Base-by-base conservation (phyloP, 2,113 vertebrate genomes). In the Columba janthina region DNA sequence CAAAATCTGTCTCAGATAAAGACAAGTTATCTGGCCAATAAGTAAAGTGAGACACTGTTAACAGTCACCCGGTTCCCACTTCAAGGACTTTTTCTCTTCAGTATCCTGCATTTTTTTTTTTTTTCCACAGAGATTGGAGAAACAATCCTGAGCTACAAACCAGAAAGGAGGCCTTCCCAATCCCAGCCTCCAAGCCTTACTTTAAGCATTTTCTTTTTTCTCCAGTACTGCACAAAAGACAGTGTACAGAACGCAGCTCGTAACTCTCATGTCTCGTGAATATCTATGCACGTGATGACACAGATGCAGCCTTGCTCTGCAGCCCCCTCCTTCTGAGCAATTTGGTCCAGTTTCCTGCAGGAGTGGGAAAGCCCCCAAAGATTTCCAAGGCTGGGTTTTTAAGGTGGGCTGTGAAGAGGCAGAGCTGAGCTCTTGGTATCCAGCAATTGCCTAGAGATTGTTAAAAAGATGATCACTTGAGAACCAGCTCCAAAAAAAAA, bases 201-300 rank as follows among this genome's bases (percentile, higher is more conserved):
- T 69, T 81, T 29, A 76, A 53, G 19, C 4, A 66, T 61, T 44
- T 82, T 61, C 51, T 54, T 73, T 56, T 74, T 91, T 64, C 56
- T 40, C 18, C 50, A 46, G 29, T 32, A 87, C 10, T 21, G 8
- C 34, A 14, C 46, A 56, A 36, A 81, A 86, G 5, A 53, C n/a
- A 15, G 10, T 53, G 29, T 44, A 21, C 19, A 73, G 34, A 51
- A 67, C 4, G 11, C 19, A 86, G 16, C 31, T 51, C 50, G 16
- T 50, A 22, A 42, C 40, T 44, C 58, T 56, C 22, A 9, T 0
- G 0, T 60, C 31, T 77, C 4, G 0, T 36, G 12, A 82, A 16
- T 34, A 36, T 18, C 32, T 28, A 61, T 40, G 66, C 10, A 22
- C 0, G 0, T 1, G 2, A 24, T 31, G 31, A 19, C 13, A 85